Conservation (phyloP, 2,113 vertebrate genomes). For the Stictonetta naevosa region DNA sequence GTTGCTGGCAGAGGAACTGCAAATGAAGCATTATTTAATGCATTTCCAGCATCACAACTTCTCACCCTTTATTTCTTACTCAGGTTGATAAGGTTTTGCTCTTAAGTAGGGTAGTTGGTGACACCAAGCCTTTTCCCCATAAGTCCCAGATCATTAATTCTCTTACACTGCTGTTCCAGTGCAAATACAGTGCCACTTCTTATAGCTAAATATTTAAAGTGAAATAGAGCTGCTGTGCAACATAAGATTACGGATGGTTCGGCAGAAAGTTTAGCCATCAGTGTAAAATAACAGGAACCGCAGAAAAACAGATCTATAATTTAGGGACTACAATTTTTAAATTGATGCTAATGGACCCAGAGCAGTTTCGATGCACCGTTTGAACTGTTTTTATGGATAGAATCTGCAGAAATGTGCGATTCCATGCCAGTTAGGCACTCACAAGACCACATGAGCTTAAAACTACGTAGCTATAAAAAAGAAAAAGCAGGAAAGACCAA, state of each 20-base stretch:
- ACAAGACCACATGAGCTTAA: not conserved
- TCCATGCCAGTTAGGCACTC: not conserved
- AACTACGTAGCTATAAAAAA: not conserved
- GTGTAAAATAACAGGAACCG: fast-evolving
- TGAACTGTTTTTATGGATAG: slow-evolving; percentile 26
- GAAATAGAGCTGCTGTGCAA: not conserved
- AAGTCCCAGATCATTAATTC: not conserved
- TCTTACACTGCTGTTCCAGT: not conserved
- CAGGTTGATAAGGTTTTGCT: not conserved
- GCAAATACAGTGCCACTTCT: not conserved
- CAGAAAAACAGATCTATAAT: slow-evolving; percentile 19
- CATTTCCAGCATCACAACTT: not conserved
- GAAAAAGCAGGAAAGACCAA: not conserved
- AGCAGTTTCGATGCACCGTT: slow-evolving; percentile 29
- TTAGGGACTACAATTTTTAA: slow-evolving; percentile 27
- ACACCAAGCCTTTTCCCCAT: not conserved
- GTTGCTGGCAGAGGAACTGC: not conserved
- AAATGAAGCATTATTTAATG: not conserved
- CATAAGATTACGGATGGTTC: not conserved
- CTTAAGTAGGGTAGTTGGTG: not conserved
- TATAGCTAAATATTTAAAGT: not conserved
- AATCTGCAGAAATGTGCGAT: slow-evolving; percentile 19
- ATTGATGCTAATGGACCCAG: slow-evolving; percentile 37
- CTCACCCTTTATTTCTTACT: not conserved
- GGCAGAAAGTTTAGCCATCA: not conserved